These are phyloP conservation scores for Epicampocera succincta DNA, from an alignment of 2,888 invertebrate genomes.

Conservation along the genomic window DNA sequence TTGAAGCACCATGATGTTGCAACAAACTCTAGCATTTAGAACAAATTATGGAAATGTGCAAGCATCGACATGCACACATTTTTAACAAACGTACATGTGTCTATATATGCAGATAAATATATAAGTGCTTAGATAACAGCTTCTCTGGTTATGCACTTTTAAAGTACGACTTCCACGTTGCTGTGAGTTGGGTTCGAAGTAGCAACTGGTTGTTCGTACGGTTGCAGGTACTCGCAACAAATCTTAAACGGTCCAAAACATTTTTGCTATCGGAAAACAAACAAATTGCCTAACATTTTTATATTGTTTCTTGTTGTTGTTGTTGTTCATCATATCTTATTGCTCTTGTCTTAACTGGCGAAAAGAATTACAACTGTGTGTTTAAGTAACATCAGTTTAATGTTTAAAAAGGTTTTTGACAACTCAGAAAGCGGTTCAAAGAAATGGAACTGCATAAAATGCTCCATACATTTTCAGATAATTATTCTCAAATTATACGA, in stretches of 20 bases:
- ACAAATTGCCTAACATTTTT: constrained; percentile 52
- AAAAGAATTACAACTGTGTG: constrained; percentile 50
- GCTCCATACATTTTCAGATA: constrained; percentile 27
- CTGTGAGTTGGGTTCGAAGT: constrained; percentile 29
- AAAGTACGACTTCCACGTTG: constrained; percentile 18
- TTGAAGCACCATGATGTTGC: constrained; percentile 18
- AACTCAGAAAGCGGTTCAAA: constrained; percentile 9
- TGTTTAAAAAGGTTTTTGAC: constrained; percentile 34
- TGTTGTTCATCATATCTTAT: neutral
- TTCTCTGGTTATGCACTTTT: constrained; percentile 1
- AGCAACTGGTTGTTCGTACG: constrained; percentile 40
- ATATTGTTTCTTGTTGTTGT: constrained; percentile 11
- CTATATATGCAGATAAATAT: neutral
- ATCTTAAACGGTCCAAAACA: constrained; percentile 35
- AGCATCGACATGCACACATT: neutral
- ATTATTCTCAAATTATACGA: too few species aligned
- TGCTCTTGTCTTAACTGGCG: constrained; percentile 33
- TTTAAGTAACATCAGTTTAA: constrained; percentile 48
- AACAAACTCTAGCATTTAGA: neutral
- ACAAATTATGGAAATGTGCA: constrained; percentile 9
- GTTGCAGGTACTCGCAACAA: constrained; percentile 34
- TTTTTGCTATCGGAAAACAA: constrained; percentile 53
- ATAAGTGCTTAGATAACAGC: neutral
- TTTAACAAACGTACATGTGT: neutral
- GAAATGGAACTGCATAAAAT: neutral